Evolutionary conservation across 2,797 vertebrate species (phyloP).

Genomic region (Mormyrus hasselquistii): DNA sequence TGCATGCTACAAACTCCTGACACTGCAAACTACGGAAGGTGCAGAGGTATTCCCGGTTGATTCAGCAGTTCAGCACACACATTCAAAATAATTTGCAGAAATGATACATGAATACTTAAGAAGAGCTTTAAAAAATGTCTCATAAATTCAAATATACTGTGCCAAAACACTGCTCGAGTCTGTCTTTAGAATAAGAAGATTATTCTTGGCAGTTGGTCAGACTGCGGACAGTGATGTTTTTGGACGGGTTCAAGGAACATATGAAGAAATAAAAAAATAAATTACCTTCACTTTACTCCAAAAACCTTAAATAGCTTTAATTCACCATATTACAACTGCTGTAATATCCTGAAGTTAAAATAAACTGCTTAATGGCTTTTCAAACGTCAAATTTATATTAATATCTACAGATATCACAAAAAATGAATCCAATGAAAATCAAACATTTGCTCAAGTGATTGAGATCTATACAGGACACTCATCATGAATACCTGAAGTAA

Average conservation of each 20-base stretch:
- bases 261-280: constrained; percentile 10
- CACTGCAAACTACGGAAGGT: neutral
- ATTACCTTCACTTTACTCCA: constrained; percentile 12
- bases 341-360: neutral
- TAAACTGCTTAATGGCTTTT: neutral
- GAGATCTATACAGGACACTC: neutral
- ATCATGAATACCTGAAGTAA: neutral
- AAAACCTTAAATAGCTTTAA: constrained; percentile 21
- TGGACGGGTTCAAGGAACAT: constrained; percentile 9
- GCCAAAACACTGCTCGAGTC: constrained; percentile 55
- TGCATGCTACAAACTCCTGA: neutral
- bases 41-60: neutral
- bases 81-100: constrained; percentile 64
- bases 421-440: neutral
- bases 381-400: neutral
- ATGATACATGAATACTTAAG: constrained; percentile 56
- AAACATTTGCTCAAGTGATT: neutral
- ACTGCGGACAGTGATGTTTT: neutral
- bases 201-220: constrained; percentile 18
- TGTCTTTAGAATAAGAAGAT: constrained; percentile 44
- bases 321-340: neutral
- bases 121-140: constrained; percentile 62
- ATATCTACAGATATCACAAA: neutral
- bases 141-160: constrained; percentile 53
- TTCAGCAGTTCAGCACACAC: constrained; percentile 36